Evolutionary conservation across 2,113 vertebrate species (phyloP).

Genomic region (Mirounga angustirostris): DNA sequence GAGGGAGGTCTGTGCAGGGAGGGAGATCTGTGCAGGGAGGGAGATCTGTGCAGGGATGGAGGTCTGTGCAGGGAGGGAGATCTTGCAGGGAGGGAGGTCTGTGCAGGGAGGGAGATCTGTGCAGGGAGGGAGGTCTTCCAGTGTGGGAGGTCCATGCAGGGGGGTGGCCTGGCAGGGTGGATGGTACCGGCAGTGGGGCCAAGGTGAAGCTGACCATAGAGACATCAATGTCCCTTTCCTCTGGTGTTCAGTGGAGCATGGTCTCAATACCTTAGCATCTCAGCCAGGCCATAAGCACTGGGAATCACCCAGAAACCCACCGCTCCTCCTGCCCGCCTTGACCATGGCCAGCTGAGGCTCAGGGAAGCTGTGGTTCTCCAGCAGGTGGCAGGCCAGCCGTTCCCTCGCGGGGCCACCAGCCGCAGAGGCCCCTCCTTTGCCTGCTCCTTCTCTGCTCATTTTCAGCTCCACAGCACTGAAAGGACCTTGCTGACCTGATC

Average conservation of each 20-base stretch:
- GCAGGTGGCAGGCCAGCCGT: slow-evolving; percentile 60
- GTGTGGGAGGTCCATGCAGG: too few species aligned
- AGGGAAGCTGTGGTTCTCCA: neutral
- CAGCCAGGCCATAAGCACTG: neutral
- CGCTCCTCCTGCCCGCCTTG: neutral
- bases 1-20: neutral
- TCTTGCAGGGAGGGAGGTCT: neutral
- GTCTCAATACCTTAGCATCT: neutral
- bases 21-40: neutral
- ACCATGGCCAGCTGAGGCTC: neutral
- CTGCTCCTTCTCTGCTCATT: neutral
- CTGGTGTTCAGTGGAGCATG: neutral
- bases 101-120: neutral
- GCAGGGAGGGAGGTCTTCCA: neutral
- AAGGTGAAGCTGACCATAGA: neutral
- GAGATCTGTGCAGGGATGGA: neutral
- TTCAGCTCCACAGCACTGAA: neutral
- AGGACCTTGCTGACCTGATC: neutral
- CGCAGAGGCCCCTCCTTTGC: rapidly evolving
- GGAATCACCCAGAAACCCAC: rapidly evolving
- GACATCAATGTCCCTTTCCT: neutral
- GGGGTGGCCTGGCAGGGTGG: neutral
- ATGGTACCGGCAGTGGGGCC: neutral
- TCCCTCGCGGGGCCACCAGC: neutral
- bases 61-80: neutral